phyloP scores from a whole-genome alignment of 2,888 invertebrate genomes.

The Leucophenga maculata region DNA sequence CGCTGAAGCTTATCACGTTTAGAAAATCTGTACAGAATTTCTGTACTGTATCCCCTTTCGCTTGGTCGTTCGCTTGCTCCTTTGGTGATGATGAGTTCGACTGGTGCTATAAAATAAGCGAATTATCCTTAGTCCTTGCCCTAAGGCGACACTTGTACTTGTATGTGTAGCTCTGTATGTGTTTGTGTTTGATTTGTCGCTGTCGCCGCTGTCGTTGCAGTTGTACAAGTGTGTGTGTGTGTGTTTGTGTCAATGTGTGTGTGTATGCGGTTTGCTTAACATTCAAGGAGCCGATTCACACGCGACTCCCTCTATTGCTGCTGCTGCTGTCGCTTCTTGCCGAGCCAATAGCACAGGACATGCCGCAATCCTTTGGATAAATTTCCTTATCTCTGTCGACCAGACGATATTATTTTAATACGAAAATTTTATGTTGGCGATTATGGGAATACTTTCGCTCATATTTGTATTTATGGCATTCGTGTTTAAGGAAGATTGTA shows the following conservation, averaged over 20 bases:
- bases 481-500: too few species aligned
- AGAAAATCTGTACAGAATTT: constrained; percentile 16
- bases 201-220: not conserved
- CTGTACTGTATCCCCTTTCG: constrained; percentile 3
- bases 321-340: not conserved
- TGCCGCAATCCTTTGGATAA: constrained; percentile 67
- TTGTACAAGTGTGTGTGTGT: not conserved
- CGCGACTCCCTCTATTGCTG: not conserved
- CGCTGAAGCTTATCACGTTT: constrained; percentile 48
- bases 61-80: not conserved
- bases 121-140: constrained; percentile 23
- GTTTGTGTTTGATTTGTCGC: constrained; percentile 2
- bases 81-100: constrained; percentile 58
- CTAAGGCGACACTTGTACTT: not conserved
- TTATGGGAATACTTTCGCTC: constrained; percentile 10
- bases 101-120: constrained; percentile 55
- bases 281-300: constrained; percentile 8
- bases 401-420: constrained; percentile 72
- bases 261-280: not conserved
- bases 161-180: not conserved
- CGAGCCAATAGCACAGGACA: not conserved
- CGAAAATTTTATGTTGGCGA: constrained; percentile 50
- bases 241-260: too few species aligned
- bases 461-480: too few species aligned
- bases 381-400: constrained; percentile 72